Conservation (phyloP, 2,888 invertebrate genomes). For the Stratiomys singularior region DNA sequence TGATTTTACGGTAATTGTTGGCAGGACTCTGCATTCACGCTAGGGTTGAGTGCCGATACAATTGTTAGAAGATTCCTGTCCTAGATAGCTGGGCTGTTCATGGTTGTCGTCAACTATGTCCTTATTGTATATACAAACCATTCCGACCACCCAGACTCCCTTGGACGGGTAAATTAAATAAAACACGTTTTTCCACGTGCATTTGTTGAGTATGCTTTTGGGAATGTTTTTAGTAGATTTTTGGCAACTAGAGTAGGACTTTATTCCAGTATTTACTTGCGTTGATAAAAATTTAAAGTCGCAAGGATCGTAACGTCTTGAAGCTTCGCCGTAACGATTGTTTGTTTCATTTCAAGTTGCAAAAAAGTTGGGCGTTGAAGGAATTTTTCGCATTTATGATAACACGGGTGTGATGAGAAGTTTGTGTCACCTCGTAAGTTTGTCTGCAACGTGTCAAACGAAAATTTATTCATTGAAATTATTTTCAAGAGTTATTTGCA, state of each 20-base stretch:
- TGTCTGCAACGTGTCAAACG: background rate
- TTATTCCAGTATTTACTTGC: constrained; percentile 44
- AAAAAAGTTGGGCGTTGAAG: background rate
- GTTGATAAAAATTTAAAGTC: constrained; percentile 47
- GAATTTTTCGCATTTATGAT: background rate
- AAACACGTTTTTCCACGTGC: constrained; percentile 33
- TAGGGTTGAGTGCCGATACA: background rate
- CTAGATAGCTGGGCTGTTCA: background rate
- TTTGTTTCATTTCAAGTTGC: background rate
- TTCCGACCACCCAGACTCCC: background rate
- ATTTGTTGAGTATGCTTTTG: background rate
- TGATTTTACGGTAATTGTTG: constrained; percentile 51
- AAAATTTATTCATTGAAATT: constrained; percentile 20
- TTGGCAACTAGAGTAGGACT: constrained; percentile 3
- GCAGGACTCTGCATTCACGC: constrained; percentile 6
- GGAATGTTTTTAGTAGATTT: background rate
- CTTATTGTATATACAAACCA: background rate
- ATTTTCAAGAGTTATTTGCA: constrained; percentile 37
- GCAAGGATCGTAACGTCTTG: constrained; percentile 35
- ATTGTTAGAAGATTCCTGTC: background rate
- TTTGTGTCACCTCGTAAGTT: background rate
- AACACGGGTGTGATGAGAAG: background rate
- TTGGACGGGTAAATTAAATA: constrained; percentile 18
- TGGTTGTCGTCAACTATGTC: background rate
- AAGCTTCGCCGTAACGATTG: background rate